phyloP scores from a whole-genome alignment of 1,140 invertebrate genomes.

The Globodera rostochiensis region DNA sequence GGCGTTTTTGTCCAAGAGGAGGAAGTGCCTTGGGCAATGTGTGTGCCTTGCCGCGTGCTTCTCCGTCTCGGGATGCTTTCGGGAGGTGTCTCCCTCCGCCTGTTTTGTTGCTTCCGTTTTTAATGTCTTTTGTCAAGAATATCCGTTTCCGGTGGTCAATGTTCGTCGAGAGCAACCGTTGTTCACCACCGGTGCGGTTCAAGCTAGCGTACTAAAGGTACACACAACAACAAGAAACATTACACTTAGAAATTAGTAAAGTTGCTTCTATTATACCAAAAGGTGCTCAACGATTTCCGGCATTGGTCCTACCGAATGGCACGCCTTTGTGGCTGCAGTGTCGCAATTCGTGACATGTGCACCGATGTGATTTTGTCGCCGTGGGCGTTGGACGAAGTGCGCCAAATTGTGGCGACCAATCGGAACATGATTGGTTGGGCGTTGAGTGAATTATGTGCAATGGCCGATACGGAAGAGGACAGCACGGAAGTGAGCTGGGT shows the following conservation, averaged over 20 bases:
- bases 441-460: constrained; percentile 16
- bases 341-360: constrained; percentile 25
- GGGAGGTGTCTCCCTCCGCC: constrained; percentile 27
- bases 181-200: constrained; percentile 22
- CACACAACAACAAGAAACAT: neutral
- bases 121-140: constrained; percentile 23
- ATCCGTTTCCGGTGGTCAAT: constrained; percentile 41
- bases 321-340: constrained; percentile 21
- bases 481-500: neutral
- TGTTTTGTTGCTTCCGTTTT: neutral
- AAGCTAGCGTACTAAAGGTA: constrained; percentile 37
- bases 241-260: neutral
- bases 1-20: constrained; percentile 32
- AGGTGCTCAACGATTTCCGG: constrained; percentile 41
- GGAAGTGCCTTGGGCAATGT: constrained; percentile 42
- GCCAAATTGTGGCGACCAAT: constrained; percentile 31
- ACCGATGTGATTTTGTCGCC: constrained; percentile 29
- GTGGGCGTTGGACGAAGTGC: constrained; percentile 34
- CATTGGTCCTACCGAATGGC: constrained; percentile 39
- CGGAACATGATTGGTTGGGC: constrained; percentile 44
- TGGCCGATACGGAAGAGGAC: neutral
- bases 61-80: constrained; percentile 26
- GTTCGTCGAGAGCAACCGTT: constrained; percentile 14
- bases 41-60: constrained; percentile 27
- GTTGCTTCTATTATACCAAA: neutral